Base-by-base conservation (phyloP, 2,113 vertebrate genomes). In the Planiliza haematocheilus region DNA sequence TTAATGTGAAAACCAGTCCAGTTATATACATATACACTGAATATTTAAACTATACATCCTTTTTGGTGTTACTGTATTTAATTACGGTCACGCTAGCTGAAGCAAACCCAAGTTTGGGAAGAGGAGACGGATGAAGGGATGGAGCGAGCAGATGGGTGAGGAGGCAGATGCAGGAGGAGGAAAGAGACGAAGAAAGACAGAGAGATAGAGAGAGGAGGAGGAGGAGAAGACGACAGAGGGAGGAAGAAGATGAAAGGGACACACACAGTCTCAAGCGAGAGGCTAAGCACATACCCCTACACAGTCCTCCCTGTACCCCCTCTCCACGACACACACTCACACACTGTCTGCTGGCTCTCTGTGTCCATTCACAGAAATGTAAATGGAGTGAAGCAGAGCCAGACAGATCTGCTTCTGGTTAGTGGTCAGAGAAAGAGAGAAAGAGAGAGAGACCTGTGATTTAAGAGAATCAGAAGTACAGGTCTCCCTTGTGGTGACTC, bases 341-440 rank as follows among this genome's bases (percentile, higher is more conserved):
- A 66, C 56, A 10, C 16, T 41, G 81, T 70, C 49, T 77, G 73
- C 50, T 48, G 59, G 64, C 69, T 43, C 67, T 51, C 67, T 50
- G 70, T 67, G 79, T 77, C 81, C 81, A 84, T 86, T 88, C 83
- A 88, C 71, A 84, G 81, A 88, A 86, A 82, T 83, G 80, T 79
- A 83, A 81, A 88, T 84, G 75, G 41, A 56, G 48, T 62, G 70
- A 21, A 77, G 79, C 69, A 46, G 77, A 79, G 71, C 78, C 81
- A 79, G 74, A 82, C 85, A 52, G 50, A 43, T 56, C 82, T 76
- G 74, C 71, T 84, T 51, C 85, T 84, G 69, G 42, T 83, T 77
- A 71, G 77, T 24, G 77, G 76, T 66, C 68, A 60, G 5, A 18
- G 42, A 37, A 21, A 16, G 14, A 3, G 10, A 21, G 38, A 46